phyloP scores from a whole-genome alignment of 2,113 vertebrate genomes.

The Stegostoma tigrinum region DNA sequence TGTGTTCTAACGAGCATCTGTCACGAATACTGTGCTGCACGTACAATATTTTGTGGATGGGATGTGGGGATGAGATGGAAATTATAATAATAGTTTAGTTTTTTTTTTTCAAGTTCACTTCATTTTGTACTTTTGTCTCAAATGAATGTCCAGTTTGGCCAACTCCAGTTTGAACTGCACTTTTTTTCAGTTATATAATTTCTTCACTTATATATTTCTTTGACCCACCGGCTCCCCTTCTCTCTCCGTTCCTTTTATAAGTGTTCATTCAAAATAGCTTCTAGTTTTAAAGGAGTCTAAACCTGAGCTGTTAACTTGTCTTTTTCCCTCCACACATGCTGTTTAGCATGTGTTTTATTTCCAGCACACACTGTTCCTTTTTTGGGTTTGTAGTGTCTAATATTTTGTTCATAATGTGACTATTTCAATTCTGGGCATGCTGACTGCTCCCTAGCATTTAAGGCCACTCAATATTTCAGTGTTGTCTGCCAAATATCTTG shows the following conservation, averaged over 20 bases:
- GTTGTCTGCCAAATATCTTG: not conserved
- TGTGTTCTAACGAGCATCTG: not conserved
- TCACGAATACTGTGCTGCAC: not conserved
- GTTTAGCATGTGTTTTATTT: not conserved
- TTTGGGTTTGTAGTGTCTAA: not conserved
- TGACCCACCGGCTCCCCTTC: not conserved
- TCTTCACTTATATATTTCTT: not conserved
- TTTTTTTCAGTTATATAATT: not conserved
- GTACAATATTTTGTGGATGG: too few relatives aligned
- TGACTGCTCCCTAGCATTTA: not conserved
- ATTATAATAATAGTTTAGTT: not conserved
- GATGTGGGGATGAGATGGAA: too few relatives aligned
- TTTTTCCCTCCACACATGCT: not conserved
- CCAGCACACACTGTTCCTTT: not conserved
- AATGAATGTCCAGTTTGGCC: not conserved
- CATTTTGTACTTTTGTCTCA: not conserved
- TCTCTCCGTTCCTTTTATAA: not conserved
- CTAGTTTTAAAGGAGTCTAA: not conserved
- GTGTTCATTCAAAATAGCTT: not conserved
- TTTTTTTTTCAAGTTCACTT: not conserved
- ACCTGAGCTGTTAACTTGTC: not conserved
- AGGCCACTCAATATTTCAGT: not conserved
- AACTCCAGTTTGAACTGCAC: not conserved
- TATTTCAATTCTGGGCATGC: not conserved
- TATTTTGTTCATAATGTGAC: not conserved